Evolutionary conservation across 2,888 invertebrate genomes (phyloP), one percentile per base, ranked within the genome.

Genomic region (Halocaridina rubra): DNA sequence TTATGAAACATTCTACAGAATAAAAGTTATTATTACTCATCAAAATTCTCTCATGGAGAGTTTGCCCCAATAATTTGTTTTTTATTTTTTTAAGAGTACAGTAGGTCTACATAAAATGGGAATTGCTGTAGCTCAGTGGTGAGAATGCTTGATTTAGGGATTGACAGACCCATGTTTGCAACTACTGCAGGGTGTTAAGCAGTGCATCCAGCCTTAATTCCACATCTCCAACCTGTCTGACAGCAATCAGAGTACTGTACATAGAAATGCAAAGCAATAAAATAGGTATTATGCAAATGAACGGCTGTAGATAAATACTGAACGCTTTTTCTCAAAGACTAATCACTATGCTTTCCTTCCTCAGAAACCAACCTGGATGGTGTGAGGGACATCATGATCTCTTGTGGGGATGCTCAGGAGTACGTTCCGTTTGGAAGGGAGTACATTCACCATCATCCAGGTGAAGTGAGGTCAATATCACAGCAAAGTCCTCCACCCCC

Each of bases 371-470:
- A 86, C 82, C 86, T 86, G 86, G 86, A 86, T 86, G 85, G 72
- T 81, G 59, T 67, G 53, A 69, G 59, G 69, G 80, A 86, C 76
- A 85, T 85, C 71, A 88, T 88, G 88, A 88, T 88, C 27, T 88
- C 85, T 22, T 88, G 88, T 81, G 86, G 85, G 39, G 88, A 86
- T 16, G 84, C 85, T 22, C 84, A 86, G 64, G 84, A 84, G 24
- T 88, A 74, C 81, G 74, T 84, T 29, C 88, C 88, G 19, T 80
- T 80, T 74, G 88, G 88, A 19, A 78, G 87, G n/a, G 88, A 81
- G 32, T 81, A 87, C 72, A 61, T 87, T 24, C 46, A 69, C 7
- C 81, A 82, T n/a, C 88, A 88, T 24, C 88, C 88, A 7, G 84
- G 86, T n/a, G 87, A 82, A 30, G 82, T 87, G 10, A 78, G 82